Evolutionary conservation across 92 coral and sea anemone species (phyloP).

Genomic region (Virgularia gustaviana): DNA sequence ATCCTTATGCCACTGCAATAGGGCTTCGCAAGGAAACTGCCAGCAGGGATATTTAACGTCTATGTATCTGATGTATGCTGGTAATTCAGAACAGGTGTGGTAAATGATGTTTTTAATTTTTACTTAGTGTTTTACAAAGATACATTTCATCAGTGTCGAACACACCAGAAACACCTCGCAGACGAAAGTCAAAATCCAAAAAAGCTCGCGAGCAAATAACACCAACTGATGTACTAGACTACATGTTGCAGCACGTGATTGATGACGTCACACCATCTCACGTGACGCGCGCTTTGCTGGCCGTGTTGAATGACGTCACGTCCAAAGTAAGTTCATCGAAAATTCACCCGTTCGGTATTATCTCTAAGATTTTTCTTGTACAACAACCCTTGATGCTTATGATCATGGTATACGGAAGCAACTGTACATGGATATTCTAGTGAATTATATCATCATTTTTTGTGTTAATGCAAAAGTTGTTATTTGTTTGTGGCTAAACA

Average conservation of each 20-base stretch:
- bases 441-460: background rate
- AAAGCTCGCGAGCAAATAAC: conserved; percentile 44
- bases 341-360: too few relatives aligned
- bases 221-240: conserved; percentile 49
- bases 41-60: too few relatives aligned
- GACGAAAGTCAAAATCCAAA: conserved; percentile 54
- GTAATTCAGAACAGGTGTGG: too few relatives aligned
- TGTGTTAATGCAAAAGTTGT: background rate
- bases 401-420: background rate
- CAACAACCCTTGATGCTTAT: background rate
- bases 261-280: conserved; percentile 61
- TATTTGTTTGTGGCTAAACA: background rate
- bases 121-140: conserved; percentile 26
- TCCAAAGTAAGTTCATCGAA: conserved; percentile 80
- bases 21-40: too few relatives aligned
- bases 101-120: background rate
- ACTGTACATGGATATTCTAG: background rate
- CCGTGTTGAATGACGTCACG: conserved; percentile 52
- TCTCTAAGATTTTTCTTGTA: background rate
- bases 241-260: conserved; percentile 53
- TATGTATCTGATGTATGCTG: too few relatives aligned
- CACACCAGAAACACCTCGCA: background rate
- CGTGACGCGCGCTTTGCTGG: conserved; percentile 53
- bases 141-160: background rate
- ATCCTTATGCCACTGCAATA: too few relatives aligned